Conservation (phyloP, 2,113 vertebrate species). For the Sylvia atricapilla region DNA sequence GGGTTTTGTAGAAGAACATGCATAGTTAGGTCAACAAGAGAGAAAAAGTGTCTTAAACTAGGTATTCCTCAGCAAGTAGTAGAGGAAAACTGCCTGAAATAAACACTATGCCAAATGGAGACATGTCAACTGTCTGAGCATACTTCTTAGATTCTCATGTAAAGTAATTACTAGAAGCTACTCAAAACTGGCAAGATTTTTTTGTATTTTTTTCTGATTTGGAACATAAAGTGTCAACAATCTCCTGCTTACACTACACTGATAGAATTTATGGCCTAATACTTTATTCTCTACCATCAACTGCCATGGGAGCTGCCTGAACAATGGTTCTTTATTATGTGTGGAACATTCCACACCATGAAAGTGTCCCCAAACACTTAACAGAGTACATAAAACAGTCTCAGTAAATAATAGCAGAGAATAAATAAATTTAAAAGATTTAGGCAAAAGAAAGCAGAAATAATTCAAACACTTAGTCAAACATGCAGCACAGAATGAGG, state of each 20-base stretch:
- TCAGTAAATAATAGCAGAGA: conserved; percentile 25
- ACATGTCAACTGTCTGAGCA: background rate
- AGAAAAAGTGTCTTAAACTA: background rate
- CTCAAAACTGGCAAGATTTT: background rate
- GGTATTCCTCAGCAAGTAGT: background rate
- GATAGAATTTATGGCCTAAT: background rate
- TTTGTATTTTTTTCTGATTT: background rate
- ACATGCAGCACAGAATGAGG: background rate
- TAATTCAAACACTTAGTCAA: conserved; percentile 8
- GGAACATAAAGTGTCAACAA: background rate
- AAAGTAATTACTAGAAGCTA: background rate
- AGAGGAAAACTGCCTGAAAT: background rate
- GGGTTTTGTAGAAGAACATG: background rate
- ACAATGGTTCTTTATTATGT: conserved; percentile 20
- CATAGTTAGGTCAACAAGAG: background rate
- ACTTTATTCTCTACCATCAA: conserved; percentile 7
- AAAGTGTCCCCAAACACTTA: conserved; percentile 24
- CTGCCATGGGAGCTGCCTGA: conserved; percentile 21
- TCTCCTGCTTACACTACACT: background rate
- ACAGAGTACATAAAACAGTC: conserved; percentile 12
- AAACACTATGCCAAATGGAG: background rate
- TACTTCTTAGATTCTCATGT: background rate
- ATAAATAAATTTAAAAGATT: conserved; percentile 35
- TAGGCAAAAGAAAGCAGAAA: conserved; percentile 4
- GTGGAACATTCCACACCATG: background rate